Conservation (phyloP, 2,888 invertebrate species). For the Eupithecia centaureata region DNA sequence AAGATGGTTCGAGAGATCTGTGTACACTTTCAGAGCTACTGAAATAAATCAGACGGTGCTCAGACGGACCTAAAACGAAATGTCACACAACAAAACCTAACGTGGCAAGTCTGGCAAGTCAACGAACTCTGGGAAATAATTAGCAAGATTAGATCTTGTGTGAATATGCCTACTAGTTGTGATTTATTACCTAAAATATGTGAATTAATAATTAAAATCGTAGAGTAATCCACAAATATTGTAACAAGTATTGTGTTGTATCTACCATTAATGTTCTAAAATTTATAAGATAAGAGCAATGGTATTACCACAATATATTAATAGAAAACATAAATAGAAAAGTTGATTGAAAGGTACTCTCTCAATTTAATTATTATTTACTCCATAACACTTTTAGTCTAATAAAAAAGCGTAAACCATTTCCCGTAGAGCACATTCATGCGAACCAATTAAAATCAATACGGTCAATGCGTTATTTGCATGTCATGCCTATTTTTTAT, state of each 20-base stretch:
- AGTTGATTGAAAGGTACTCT: too few species aligned
- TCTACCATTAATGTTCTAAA: too few species aligned
- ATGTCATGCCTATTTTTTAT: conserved; percentile 11
- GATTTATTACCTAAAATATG: too few species aligned
- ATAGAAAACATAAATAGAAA: too few species aligned
- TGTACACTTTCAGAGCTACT: conserved; percentile 49
- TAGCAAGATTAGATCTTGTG: neutral
- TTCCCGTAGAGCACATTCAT: neutral
- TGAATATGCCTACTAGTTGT: too few species aligned
- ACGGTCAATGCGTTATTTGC: neutral
- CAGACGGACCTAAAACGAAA: conserved; percentile 74
- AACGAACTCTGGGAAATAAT: conserved; percentile 55
- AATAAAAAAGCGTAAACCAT: neutral
- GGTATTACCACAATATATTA: too few species aligned
- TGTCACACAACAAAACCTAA: conserved; percentile 76
- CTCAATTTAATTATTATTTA: neutral
- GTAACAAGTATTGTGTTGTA: too few species aligned
- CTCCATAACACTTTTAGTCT: neutral
- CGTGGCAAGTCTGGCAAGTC: conserved; percentile 62
- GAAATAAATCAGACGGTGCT: conserved; percentile 67
- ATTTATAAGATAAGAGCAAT: too few species aligned
- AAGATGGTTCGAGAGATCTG: conserved; percentile 38
- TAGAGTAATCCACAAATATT: too few species aligned
- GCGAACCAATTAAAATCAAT: neutral
- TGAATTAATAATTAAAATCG: too few species aligned